These are phyloP conservation scores for Dicroscelio sp. DNA, from an alignment of 2,888 invertebrate genomes.

Conservation along the genomic window DNA sequence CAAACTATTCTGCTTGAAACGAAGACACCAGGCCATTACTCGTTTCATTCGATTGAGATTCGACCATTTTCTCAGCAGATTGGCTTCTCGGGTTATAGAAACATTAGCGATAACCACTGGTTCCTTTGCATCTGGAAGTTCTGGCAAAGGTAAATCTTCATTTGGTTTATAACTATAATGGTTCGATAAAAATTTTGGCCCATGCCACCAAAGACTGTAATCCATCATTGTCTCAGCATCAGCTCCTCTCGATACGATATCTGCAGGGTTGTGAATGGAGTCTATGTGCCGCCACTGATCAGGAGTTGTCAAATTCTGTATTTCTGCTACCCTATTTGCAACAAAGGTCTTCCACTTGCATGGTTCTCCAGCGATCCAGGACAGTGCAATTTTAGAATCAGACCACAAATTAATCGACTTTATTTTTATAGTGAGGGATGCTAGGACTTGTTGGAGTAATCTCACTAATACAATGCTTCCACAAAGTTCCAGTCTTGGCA, in stretches of 20 bases:
- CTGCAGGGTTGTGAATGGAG: conserved; percentile 78
- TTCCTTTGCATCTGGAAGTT: background rate
- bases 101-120: too few relatives aligned
- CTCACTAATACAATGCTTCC: too few relatives aligned
- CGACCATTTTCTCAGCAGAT: too few relatives aligned
- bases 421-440: too few relatives aligned
- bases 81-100: too few relatives aligned
- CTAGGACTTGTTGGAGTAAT: too few relatives aligned
- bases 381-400: conserved; percentile 79
- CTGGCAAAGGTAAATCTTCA: conserved; percentile 55
- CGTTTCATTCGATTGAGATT: background rate
- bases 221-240: conserved; percentile 46
- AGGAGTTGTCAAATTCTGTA: conserved; percentile 61
- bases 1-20: conserved; percentile 1
- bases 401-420: conserved; percentile 68
- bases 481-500: too few relatives aligned
- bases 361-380: background rate
- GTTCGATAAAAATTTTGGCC: conserved; percentile 22
- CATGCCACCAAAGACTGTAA: background rate
- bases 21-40: background rate
- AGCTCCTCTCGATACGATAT: conserved; percentile 71
- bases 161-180: too few relatives aligned
- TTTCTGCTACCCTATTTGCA: conserved; percentile 77
- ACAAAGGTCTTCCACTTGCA: conserved; percentile 74
- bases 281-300: conserved; percentile 74